Base-by-base conservation (phyloP, 2,888 invertebrate species). In the Harpagoxenus sublaevis region DNA sequence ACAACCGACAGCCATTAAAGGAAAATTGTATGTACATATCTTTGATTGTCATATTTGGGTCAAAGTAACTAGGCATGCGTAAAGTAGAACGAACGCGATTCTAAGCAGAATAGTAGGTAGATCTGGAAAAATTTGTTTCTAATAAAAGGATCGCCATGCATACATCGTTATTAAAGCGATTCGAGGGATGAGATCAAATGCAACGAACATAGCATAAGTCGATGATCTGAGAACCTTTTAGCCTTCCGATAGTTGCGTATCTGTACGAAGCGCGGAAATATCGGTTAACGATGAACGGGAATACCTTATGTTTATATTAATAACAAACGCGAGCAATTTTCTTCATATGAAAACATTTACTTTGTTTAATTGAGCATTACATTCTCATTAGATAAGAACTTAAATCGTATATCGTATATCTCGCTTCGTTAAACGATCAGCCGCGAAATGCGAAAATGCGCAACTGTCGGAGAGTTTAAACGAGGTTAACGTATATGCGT, bases 151-250 rank as follows among this genome's bases (percentile, higher is more conserved):
- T 51, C 9, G 10, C 9, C n/a, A 57, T 79, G 57, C 68, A 57
- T 79, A 70, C 70, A 79, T 79, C 71, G 9, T 78, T 39, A 51
- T 57, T n/a, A 48, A 23, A 0, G 35, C 45, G 68, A 79, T 45
- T 8, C 31, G 12, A 79, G 8, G 35, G 2, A 48, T 42, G n/a
- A 78, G 53, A 78, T 55, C 5, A 68, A 53, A 53, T 45, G 45
- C 71, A 79, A 60, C 57, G 71, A 79, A 39, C 23, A 0, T 48
- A 71, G 23, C 45, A 10, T 71, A 60, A 60, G 5, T 53, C 60
- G 35, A 57, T n/a, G 45, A 70, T 55, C n/a, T 1, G 45, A 60
- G 35, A 35, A 48, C 23, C 45, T 23, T 70, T 57, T 28, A 78
- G 3, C 42, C 23, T 48, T 66, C 23, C 28, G n/a, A 42, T 10